Evolutionary conservation across 2,888 invertebrate genomes (phyloP).

Genomic region (Cephus spinipes): DNA sequence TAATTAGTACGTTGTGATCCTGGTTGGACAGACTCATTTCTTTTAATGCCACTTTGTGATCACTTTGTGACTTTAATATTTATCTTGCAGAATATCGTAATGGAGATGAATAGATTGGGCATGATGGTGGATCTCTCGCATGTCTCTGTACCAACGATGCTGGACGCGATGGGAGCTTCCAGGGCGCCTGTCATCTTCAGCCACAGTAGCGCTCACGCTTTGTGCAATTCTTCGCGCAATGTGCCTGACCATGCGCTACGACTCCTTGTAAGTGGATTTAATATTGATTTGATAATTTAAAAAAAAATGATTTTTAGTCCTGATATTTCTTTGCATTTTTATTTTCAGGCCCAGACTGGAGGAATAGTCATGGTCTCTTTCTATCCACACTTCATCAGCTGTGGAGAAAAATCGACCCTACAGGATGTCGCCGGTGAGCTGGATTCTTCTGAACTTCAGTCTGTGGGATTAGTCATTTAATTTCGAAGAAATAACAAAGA

Average conservation of each 20-base stretch:
- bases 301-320: neutral
- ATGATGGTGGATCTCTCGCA: constrained; percentile 73
- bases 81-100: constrained; percentile 68
- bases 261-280: constrained; percentile 67
- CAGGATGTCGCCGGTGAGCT: constrained; percentile 73
- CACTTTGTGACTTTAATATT: neutral
- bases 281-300: neutral
- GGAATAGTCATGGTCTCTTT: constrained; percentile 78
- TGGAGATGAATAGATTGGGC: constrained; percentile 74
- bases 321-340: constrained; percentile 33
- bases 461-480: neutral
- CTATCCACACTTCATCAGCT: constrained; percentile 73
- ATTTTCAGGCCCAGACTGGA: constrained; percentile 71
- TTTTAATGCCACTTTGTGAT: neutral
- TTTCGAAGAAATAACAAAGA: no score
- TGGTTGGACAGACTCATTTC: neutral
- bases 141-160: constrained; percentile 71
- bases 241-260: constrained; percentile 72
- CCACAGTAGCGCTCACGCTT: constrained; percentile 71
- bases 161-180: constrained; percentile 68
- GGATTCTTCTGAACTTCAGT: neutral
- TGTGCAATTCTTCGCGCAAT: constrained; percentile 72
- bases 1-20: no score
- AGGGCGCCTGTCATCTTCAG: constrained; percentile 73
- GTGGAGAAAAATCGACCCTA: constrained; percentile 71